Evolutionary conservation across 2,113 vertebrate genomes (phyloP).

Genomic region (Cheirogaleus medius): DNA sequence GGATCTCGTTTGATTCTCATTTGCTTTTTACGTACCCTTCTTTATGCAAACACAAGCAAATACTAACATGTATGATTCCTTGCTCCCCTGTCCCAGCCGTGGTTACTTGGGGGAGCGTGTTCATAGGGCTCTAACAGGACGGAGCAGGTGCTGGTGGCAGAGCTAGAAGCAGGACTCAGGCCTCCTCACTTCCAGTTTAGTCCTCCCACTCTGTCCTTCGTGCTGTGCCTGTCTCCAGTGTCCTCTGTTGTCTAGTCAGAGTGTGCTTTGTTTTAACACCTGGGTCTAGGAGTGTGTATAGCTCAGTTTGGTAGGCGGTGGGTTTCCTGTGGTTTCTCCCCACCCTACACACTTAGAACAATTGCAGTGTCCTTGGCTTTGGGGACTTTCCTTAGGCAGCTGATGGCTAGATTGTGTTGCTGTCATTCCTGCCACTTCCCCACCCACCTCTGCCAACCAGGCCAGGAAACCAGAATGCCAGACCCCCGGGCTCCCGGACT

Average conservation of each 20-base stretch:
- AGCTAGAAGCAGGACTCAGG: not conserved
- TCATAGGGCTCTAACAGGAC: not conserved
- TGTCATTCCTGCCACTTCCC: not conserved
- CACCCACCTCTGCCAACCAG: not conserved
- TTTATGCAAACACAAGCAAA: not conserved
- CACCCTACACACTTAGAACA: not conserved
- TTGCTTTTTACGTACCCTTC: not conserved
- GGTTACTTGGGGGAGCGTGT: not conserved
- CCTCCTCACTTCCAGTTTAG: not conserved
- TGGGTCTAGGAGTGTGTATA: not conserved
- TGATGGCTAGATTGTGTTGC: rapidly evolving
- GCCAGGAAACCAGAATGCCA: not conserved
- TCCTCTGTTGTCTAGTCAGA: not conserved
- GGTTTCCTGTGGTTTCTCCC: not conserved
- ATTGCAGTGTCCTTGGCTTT: not conserved
- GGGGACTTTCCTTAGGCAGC: not conserved
- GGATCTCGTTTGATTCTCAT: not conserved
- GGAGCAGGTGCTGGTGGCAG: not conserved
- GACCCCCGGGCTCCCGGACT: not conserved
- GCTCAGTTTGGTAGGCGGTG: not conserved
- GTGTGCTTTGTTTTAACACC: not conserved
- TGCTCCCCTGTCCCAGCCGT: not conserved
- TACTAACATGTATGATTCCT: not conserved
- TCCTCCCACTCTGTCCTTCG: not conserved
- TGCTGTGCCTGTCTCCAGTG: rapidly evolving